Base-by-base conservation (phyloP, 1,140 invertebrate species). In the Batillaria attramentaria region DNA sequence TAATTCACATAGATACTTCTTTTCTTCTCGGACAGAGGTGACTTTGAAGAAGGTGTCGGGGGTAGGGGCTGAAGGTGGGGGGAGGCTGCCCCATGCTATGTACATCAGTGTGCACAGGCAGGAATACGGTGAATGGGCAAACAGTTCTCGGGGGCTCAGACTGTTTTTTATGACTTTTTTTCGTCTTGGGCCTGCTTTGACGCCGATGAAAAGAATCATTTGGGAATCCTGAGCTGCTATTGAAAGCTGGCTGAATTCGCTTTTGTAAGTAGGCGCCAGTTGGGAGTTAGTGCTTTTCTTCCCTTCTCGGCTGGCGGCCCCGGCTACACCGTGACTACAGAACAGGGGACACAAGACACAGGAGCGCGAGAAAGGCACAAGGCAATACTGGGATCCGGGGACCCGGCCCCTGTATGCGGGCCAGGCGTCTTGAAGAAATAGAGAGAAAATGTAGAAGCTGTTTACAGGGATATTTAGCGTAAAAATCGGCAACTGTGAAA, bases 401-500 rank as follows among this genome's bases (percentile, higher is more conserved):
- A 60, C 8, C 24, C 8, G 6, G 20, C 31, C n/a, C n/a, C n/a
- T n/a, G n/a, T n/a, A n/a, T n/a, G n/a, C n/a, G n/a, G n/a, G 5
- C 57, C 24, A 24, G 4, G 24, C 24, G 6, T 13, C 24, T 13
- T 5, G 24, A 60, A 28, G 8, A 24, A 24, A 60, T n/a, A 28
- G 24, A 75, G n/a, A 75, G 73, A 75, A 31, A 75, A 50, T 8
- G 8, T 33, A 16, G 37, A 28, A 57, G 60, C 10, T 70, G 68
- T 70, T 70, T 70, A 70, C 68, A 70, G 68, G 68, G 68, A 70
- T 70, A 70, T 31, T 70, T 70, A 70, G 41, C 24, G 68, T 70
- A 70, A 70, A 70, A 41, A 70, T 70, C 68, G 41, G 28, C 35
- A 70, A 70, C 68, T 42, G 24, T 46, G 41, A 13, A n/a, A 39